phyloP scores from a whole-genome alignment of 2,888 invertebrate species.

The Odontocerum albicorne region DNA sequence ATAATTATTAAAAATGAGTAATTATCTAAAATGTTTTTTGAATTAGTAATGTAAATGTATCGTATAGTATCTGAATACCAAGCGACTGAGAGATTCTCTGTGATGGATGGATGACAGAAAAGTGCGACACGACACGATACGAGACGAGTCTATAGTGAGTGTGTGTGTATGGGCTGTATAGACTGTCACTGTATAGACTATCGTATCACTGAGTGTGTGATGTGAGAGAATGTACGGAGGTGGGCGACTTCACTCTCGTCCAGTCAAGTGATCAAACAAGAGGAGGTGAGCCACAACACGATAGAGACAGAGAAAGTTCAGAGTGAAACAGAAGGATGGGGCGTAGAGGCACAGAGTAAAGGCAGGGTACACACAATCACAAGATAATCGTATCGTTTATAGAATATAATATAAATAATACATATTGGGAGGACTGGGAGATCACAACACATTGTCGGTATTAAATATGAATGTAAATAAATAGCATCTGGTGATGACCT shows the following conservation, averaged over 20 bases:
- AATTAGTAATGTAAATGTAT: neutral
- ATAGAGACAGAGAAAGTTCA: constrained; percentile 26
- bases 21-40: too few species aligned
- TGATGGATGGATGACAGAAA: too few species aligned
- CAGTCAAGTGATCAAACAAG: constrained; percentile 2
- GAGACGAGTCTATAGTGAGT: too few species aligned
- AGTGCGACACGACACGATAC: too few species aligned
- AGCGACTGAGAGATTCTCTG: constrained; percentile 20
- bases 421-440: constrained; percentile 22
- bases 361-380: constrained; percentile 35
- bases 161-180: too few species aligned
- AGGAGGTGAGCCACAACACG: constrained; percentile 2
- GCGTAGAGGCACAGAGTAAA: constrained; percentile 28
- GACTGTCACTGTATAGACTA: too few species aligned
- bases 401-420: constrained; percentile 11
- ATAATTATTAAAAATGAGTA: too few species aligned
- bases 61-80: constrained; percentile 3
- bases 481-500: constrained; percentile 48
- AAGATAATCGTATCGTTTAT: constrained; percentile 17
- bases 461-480: constrained; percentile 33
- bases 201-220: too few species aligned
- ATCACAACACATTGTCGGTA: constrained; percentile 36
- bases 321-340: constrained; percentile 28
- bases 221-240: neutral
- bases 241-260: constrained; percentile 17